Conservation (phyloP, 2,113 vertebrate genomes). For the Globicephala melas region DNA sequence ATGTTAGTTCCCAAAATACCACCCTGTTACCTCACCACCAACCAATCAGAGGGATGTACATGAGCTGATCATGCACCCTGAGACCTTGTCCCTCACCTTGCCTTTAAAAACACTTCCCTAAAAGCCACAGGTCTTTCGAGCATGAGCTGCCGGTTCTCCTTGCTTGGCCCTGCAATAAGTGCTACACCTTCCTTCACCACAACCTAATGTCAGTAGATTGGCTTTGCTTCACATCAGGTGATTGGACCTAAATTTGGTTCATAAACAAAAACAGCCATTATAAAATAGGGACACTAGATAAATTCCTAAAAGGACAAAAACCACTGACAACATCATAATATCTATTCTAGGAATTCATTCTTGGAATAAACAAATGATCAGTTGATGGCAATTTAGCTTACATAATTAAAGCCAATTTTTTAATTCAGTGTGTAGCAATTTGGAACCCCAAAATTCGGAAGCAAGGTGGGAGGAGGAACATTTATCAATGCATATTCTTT, state of each 20-base stretch:
- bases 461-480: not conserved
- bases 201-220: not conserved
- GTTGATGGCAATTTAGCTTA: not conserved
- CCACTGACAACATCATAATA: not conserved
- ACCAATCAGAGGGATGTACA: not conserved
- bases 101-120: not conserved
- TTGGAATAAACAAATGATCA: not conserved
- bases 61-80: not conserved
- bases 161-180: not conserved
- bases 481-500: not conserved
- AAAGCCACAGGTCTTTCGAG: not conserved
- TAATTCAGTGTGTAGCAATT: not conserved
- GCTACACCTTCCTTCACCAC: not conserved
- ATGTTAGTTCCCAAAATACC: not conserved
- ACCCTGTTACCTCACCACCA: not conserved
- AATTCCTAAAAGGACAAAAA: conserved; percentile 37
- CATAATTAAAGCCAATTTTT: not conserved
- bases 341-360: not conserved
- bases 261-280: not conserved
- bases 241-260: not conserved
- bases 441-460: not conserved
- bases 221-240: not conserved
- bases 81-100: not conserved
- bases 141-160: not conserved
- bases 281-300: not conserved